These are phyloP conservation scores for Dolomedes plantarius DNA, from an alignment of 2,888 invertebrate genomes.

Conservation along the genomic window DNA sequence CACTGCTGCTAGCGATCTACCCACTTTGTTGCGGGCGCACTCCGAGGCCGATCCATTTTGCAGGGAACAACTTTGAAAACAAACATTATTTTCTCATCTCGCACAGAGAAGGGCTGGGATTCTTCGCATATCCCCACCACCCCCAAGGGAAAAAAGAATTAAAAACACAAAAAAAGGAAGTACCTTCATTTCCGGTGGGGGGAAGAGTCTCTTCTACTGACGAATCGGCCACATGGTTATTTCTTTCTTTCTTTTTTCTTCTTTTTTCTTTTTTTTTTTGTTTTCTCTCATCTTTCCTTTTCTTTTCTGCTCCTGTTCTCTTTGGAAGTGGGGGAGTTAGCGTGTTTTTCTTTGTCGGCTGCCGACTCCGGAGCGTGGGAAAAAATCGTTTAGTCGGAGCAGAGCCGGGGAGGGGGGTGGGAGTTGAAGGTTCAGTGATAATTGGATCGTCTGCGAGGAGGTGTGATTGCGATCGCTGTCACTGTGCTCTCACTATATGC, in stretches of 20 bases:
- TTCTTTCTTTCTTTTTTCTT: conserved; percentile 15
- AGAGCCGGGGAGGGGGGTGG: background rate
- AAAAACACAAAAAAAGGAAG: background rate
- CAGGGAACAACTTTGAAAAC: conserved; percentile 21
- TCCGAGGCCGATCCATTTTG: conserved; percentile 24
- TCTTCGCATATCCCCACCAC: conserved; percentile 26
- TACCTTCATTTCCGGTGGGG: conserved; percentile 49
- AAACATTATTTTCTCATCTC: conserved; percentile 50
- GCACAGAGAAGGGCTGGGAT: conserved; percentile 20
- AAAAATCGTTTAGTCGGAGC: conserved; percentile 29
- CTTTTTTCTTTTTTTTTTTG: background rate
- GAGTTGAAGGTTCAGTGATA: background rate
- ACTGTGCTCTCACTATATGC: no score
- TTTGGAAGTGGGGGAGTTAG: conserved; percentile 6
- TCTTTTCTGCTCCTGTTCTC: background rate
- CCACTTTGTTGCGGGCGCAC: no score
- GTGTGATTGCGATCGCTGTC: background rate
- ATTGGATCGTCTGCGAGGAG: background rate
- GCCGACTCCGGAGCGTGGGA: conserved; percentile 61
- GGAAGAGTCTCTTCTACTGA: background rate
- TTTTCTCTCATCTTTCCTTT: conserved; percentile 14
- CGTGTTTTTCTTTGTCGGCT: conserved; percentile 56
- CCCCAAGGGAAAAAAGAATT: background rate
- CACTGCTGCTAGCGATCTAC: no score
- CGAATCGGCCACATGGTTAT: conserved; percentile 61